These are phyloP conservation scores for Brachylomia viminalis DNA, from an alignment of 2,888 invertebrate species.

Conservation along the genomic window DNA sequence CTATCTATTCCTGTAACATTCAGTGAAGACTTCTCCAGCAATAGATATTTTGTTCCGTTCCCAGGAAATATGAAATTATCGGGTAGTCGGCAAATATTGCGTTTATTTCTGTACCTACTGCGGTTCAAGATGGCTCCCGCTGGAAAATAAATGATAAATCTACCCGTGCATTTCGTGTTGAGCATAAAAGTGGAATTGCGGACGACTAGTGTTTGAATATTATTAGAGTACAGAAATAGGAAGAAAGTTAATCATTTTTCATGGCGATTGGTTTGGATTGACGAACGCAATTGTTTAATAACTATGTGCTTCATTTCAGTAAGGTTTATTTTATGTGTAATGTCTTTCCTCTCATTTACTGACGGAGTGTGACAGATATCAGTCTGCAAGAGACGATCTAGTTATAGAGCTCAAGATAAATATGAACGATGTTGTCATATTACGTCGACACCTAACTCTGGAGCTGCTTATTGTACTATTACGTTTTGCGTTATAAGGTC, in stretches of 20 bases:
- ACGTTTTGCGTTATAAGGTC: too few relatives aligned
- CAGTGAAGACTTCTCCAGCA: constrained; percentile 18
- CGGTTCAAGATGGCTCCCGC: constrained; percentile 28
- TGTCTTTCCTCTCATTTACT: too few relatives aligned
- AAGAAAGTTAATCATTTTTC: background rate
- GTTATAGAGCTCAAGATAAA: too few relatives aligned
- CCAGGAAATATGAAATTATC: constrained; percentile 16
- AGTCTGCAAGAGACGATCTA: too few relatives aligned
- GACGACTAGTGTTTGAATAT: constrained; percentile 10
- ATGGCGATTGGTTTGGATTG: background rate
- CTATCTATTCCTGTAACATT: constrained; percentile 6
- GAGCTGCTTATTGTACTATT: too few relatives aligned
- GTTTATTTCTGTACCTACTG: constrained; percentile 35
- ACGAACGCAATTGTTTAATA: background rate
- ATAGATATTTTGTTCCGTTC: constrained; percentile 40
- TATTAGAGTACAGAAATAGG: background rate
- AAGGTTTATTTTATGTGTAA: too few relatives aligned
- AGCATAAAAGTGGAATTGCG: constrained; percentile 1
- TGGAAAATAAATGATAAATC: constrained; percentile 36
- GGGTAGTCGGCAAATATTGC: constrained; percentile 31
- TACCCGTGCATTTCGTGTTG: constrained; percentile 23
- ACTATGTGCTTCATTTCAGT: background rate
- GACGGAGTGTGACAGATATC: too few relatives aligned
- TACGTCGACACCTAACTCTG: too few relatives aligned
- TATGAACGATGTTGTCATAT: too few relatives aligned